Evolutionary conservation across 2,888 invertebrate species (phyloP).

Genomic region (Mechanitis messenoides): DNA sequence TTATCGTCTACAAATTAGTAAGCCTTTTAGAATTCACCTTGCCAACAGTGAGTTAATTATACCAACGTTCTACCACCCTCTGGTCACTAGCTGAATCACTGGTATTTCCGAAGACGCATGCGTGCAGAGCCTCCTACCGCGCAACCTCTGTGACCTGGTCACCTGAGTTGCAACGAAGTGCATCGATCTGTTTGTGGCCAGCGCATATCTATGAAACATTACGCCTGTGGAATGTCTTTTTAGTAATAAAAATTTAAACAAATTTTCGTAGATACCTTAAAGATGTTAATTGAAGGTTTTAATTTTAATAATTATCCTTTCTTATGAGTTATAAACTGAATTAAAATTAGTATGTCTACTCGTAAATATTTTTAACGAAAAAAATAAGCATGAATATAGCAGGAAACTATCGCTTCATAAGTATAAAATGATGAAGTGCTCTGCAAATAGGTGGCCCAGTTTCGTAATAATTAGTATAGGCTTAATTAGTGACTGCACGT

Average conservation of each 20-base stretch:
- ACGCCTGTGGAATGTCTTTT: too few relatives aligned
- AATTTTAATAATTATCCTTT: too few relatives aligned
- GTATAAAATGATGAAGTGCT: constrained; percentile 11
- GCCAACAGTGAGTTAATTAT: too few relatives aligned
- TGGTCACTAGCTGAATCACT: constrained; percentile 8
- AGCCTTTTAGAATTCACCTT: too few relatives aligned
- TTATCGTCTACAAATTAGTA: too few relatives aligned
- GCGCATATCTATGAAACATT: neutral
- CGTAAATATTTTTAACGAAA: too few relatives aligned
- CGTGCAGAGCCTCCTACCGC: constrained; percentile 26
- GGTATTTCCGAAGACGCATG: constrained; percentile 17
- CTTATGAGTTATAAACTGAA: too few relatives aligned
- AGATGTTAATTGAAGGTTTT: too few relatives aligned
- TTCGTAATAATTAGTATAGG: constrained; percentile 33
- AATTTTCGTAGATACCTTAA: too few relatives aligned
- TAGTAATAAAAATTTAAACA: neutral
- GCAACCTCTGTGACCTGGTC: constrained; percentile 39
- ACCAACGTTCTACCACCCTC: neutral
- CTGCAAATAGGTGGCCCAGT: constrained; percentile 34
- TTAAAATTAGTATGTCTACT: too few relatives aligned
- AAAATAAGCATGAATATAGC: too few relatives aligned
- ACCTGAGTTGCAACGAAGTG: constrained; percentile 14
- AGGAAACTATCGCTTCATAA: neutral
- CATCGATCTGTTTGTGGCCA: constrained; percentile 8
- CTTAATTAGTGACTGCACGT: constrained; percentile 32